Evolutionary conservation across 2,797 vertebrate species (phyloP), one percentile per base, ranked within the genome.

Genomic region (Sebastes jordani): DNA sequence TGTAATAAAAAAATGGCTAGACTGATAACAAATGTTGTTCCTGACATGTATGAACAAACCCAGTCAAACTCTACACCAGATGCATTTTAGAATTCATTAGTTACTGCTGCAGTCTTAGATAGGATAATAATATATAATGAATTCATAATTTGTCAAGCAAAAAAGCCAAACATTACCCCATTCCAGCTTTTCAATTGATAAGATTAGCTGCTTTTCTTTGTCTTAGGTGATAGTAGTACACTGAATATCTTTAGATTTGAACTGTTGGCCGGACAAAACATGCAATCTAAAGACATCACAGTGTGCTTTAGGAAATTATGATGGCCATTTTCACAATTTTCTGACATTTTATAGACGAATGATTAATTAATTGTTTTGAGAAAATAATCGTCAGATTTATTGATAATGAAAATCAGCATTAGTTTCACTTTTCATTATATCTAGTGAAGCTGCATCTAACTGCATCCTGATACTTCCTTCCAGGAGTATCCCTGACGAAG

Each of bases 401-500:
- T 46, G 16, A 46, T 9, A 2, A 4, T 18, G 9, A 42, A 38
- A 36, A 18, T 55, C 13, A 10, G 8, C 27, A 16, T 32, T 34
- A 10, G 5, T 29, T 60, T 0, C 38, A 46, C 62, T 10, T 63
- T 16, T 38, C 4, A 1, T 16, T 62, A 13, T 38, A 61, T 61
- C 59, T 32, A 4, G 4, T 64, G 5, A 25, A 16, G 34, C 62
- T 25, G 63, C 23, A 38, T 74, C 42, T 73, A 52, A 86, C 25
- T 38, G 6, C 27, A 60, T 77, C 9, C 49, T 84, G 13, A 65
- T 72, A 4, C 9, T 30, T 5, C 81, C 85, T 22, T 91, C 49
- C 91, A 99, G 99, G 95, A 94, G 90, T 0, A 92, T 99, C 71
- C 94, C 93, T 34, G 95, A 97, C 3, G 96, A 98, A 27, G 89